These are phyloP conservation scores for Drosophila lowei DNA, from an alignment of 1,140 invertebrate species.

Conservation along the genomic window DNA sequence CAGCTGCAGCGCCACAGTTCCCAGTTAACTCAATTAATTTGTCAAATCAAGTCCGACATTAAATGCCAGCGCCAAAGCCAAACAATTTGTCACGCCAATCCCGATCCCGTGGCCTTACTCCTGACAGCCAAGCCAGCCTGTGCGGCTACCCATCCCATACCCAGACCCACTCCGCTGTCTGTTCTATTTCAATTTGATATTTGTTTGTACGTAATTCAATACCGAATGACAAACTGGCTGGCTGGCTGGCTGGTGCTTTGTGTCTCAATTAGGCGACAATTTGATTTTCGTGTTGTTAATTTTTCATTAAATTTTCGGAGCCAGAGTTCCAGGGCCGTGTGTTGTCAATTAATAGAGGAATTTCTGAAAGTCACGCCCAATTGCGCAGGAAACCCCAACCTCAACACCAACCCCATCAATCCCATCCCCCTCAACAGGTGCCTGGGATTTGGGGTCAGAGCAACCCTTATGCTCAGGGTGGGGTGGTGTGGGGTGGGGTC, in stretches of 20 bases:
- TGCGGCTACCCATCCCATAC: too few relatives aligned
- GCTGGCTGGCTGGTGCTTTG: slow-evolving; percentile 36
- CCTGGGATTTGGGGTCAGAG: background rate
- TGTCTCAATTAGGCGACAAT: slow-evolving; percentile 78
- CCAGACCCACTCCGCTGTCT: slow-evolving; percentile 10
- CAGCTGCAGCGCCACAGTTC: background rate
- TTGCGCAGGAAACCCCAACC: slow-evolving; percentile 17
- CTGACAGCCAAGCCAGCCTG: background rate
- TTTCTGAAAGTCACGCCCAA: slow-evolving; percentile 48
- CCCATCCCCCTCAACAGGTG: slow-evolving; percentile 61
- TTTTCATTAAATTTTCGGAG: slow-evolving; percentile 72
- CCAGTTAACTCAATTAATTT: slow-evolving; percentile 70
- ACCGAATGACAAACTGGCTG: slow-evolving; percentile 29
- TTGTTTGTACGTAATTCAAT: slow-evolving; percentile 76
- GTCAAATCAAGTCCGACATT: slow-evolving; percentile 71
- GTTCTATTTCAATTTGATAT: slow-evolving; percentile 58
- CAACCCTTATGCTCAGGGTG: slow-evolving; percentile 14
- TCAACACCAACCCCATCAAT: background rate
- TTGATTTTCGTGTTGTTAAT: slow-evolving; percentile 78
- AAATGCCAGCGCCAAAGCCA: slow-evolving; percentile 65
- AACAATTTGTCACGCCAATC: slow-evolving; percentile 71
- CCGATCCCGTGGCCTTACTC: slow-evolving; percentile 23
- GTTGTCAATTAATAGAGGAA: slow-evolving; percentile 75
- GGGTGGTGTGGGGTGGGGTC: background rate
- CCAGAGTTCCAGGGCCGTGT: slow-evolving; percentile 45